Conservation (phyloP, 2,888 invertebrate species). For the Callyntrura sp. region DNA sequence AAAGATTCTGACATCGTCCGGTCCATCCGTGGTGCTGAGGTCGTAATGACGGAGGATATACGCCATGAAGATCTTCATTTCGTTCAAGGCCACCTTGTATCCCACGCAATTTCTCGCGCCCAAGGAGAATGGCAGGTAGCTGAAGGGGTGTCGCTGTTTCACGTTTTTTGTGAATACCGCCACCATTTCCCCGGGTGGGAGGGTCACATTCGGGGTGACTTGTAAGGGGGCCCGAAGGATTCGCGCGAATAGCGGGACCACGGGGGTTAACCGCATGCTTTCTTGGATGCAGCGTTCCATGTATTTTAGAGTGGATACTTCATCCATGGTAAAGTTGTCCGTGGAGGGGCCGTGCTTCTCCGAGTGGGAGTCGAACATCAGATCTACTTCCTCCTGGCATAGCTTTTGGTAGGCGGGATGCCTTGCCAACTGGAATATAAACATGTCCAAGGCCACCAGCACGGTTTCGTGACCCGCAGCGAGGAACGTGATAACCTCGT, state of each 20-base stretch:
- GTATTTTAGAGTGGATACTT: background rate
- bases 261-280: background rate
- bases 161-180: background rate
- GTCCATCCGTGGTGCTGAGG: background rate
- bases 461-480: background rate
- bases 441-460: background rate
- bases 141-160: background rate
- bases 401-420: background rate
- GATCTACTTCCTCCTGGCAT: background rate
- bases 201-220: background rate
- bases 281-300: background rate
- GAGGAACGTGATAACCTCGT: background rate
- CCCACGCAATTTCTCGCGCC: background rate
- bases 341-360: too few relatives aligned
- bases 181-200: background rate
- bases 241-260: background rate
- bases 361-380: background rate
- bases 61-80: background rate
- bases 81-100: background rate
- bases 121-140: background rate
- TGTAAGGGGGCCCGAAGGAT: background rate
- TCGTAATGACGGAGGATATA: constrained; percentile 16
- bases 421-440: background rate
- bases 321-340: background rate
- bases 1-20: constrained; percentile 13